Evolutionary conservation across 2,113 vertebrate genomes (phyloP).

Genomic region (Callithrix jacchus): DNA sequence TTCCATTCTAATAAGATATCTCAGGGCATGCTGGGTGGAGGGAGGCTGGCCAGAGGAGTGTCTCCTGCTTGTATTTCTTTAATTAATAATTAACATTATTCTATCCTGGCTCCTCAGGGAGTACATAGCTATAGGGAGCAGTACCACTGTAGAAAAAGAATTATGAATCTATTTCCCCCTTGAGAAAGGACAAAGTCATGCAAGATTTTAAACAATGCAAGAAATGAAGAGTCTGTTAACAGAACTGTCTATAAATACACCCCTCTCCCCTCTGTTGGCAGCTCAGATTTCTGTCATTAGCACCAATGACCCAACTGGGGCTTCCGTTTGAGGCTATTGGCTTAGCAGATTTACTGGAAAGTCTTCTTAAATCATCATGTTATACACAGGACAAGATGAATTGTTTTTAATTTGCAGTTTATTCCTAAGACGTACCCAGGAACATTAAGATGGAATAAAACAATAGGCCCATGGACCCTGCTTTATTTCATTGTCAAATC

Average conservation of each 20-base stretch:
- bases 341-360: not conserved
- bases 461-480: not conserved
- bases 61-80: conserved; percentile 49
- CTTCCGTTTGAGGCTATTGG: not conserved
- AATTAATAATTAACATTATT: conserved; percentile 35
- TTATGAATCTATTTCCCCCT: conserved; percentile 23
- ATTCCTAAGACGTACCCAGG: conserved; percentile 30
- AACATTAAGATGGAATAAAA: conserved; percentile 34
- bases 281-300: not conserved
- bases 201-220: conserved; percentile 37
- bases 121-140: conserved; percentile 27
- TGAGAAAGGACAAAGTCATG: conserved; percentile 60
- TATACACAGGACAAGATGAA: not conserved
- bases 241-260: not conserved
- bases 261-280: not conserved
- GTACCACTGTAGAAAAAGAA: conserved; percentile 46
- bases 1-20: not conserved
- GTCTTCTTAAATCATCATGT: conserved; percentile 8
- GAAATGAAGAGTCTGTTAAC: not conserved
- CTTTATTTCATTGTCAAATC: not conserved
- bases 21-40: rapidly evolving
- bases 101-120: not conserved
- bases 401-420: conserved; percentile 49
- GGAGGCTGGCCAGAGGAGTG: not conserved
- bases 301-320: not conserved